A percentile compares a stretch with the other conserved stretches of the same genome.
Evolutionary conservation across 2,797 vertebrate species (phyloP).

Genomic region (Muraenolepis orangiensis): DNA sequence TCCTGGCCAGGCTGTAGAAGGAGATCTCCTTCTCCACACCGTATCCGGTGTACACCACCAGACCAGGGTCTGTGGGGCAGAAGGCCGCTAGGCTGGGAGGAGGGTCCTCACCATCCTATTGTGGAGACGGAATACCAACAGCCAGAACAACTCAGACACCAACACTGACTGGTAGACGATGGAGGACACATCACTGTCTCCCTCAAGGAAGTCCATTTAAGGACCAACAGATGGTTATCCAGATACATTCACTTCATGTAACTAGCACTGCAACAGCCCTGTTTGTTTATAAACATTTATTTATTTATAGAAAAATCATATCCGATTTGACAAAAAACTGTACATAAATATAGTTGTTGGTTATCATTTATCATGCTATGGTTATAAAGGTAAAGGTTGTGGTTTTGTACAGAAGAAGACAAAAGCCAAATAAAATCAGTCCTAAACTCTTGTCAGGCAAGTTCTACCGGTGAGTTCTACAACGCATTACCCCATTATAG

Average conservation of each 20-base stretch:
- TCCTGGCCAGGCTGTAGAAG: conserved; percentile 84
- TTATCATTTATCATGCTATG: too few species aligned
- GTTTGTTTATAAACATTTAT: too few species aligned
- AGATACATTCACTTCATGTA: background rate
- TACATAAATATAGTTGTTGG: background rate
- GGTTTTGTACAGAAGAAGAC: too few species aligned
- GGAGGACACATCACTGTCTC: too few species aligned
- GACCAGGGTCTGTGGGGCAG: conserved; percentile 77
- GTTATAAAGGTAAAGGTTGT: too few species aligned
- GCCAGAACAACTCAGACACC: conserved; percentile 3
- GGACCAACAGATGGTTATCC: too few species aligned
- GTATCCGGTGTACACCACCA: conserved; percentile 82
- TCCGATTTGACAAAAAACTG: too few species aligned
- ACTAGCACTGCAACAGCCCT: background rate
- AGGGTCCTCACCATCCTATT: conserved; percentile 53
- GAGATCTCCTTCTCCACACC: conserved; percentile 79
- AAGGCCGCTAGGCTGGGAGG: conserved; percentile 83
- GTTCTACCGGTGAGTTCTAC: background rate
- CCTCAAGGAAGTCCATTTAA: too few species aligned
- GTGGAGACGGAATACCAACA: background rate
- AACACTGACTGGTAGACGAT: background rate
- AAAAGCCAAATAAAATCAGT: background rate
- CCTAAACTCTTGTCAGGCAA: background rate
- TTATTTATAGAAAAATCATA: too few species aligned
- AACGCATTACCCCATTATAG: conserved; percentile 67